Evolutionary conservation across 1,140 invertebrate genomes (phyloP).

Genomic region (Bombus superbus): DNA sequence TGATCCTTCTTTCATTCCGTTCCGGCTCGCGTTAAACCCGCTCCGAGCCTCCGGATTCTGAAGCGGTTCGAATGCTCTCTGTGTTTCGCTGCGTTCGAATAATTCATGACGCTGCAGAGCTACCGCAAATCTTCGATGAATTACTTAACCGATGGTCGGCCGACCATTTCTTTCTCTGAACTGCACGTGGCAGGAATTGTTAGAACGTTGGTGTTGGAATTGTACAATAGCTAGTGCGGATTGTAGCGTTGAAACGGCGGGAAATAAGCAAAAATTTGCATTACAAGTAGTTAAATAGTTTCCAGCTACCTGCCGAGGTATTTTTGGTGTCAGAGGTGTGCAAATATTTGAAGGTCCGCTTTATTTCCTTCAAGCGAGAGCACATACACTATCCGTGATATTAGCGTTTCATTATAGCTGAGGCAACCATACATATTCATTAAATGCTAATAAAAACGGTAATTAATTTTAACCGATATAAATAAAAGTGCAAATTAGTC

Average conservation of each 20-base stretch:
- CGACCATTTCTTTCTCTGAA: background rate
- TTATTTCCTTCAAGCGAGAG: too few species aligned
- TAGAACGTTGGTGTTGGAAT: background rate
- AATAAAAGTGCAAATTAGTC: too few species aligned
- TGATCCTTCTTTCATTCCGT: slow-evolving; percentile 5
- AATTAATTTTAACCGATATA: too few species aligned
- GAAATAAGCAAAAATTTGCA: too few species aligned
- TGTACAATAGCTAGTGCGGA: background rate
- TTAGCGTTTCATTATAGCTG: too few species aligned
- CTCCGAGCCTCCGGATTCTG: slow-evolving; percentile 17
- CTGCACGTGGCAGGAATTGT: background rate
- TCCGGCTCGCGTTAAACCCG: background rate
- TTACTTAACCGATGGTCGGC: slow-evolving; percentile 14
- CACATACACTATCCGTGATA: too few species aligned
- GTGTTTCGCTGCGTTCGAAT: slow-evolving; percentile 8
- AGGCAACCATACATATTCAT: too few species aligned
- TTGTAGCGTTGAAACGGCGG: background rate
- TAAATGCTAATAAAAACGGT: too few species aligned
- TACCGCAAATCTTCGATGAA: slow-evolving; percentile 46
- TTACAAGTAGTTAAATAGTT: too few species aligned
- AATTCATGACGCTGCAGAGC: slow-evolving; percentile 38
- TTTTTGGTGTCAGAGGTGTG: too few species aligned
- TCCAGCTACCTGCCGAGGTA: too few species aligned
- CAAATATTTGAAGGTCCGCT: too few species aligned
- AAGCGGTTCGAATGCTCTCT: slow-evolving; percentile 27